Evolutionary conservation across 2,113 vertebrate species (phyloP).

Genomic region (Pipa parva): DNA sequence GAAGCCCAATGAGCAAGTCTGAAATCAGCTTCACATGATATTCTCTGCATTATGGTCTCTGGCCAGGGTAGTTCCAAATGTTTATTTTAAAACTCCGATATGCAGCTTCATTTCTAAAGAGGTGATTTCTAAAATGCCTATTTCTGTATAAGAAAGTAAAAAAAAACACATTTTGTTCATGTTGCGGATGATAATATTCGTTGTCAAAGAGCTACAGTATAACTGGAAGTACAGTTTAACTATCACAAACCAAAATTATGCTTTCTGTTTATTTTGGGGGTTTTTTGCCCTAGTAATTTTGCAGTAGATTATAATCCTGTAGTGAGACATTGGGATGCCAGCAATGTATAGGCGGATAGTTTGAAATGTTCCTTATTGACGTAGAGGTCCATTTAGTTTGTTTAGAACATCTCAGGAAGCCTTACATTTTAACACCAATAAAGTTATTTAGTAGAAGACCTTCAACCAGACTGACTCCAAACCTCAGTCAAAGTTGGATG

Average conservation of each 20-base stretch:
- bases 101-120: not conserved
- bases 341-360: not conserved
- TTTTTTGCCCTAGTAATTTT: not conserved
- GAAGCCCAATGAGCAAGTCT: too few relatives aligned
- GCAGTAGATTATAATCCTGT: not conserved
- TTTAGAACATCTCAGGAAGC: not conserved
- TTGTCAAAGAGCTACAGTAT: not conserved
- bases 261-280: not conserved
- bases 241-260: not conserved
- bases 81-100: not conserved
- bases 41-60: not conserved
- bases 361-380: not conserved
- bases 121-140: not conserved
- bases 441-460: too few relatives aligned
- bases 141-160: not conserved
- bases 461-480: too few relatives aligned
- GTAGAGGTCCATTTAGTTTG: too few relatives aligned
- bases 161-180: slow-evolving; percentile 15
- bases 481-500: too few relatives aligned
- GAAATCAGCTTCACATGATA: too few relatives aligned
- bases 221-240: not conserved
- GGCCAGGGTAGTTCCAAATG: not conserved
- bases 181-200: not conserved
- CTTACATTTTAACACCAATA: not conserved
- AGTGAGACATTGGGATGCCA: not conserved